phyloP scores from a whole-genome alignment of 2,113 vertebrate species.

The Scolopax mira region DNA sequence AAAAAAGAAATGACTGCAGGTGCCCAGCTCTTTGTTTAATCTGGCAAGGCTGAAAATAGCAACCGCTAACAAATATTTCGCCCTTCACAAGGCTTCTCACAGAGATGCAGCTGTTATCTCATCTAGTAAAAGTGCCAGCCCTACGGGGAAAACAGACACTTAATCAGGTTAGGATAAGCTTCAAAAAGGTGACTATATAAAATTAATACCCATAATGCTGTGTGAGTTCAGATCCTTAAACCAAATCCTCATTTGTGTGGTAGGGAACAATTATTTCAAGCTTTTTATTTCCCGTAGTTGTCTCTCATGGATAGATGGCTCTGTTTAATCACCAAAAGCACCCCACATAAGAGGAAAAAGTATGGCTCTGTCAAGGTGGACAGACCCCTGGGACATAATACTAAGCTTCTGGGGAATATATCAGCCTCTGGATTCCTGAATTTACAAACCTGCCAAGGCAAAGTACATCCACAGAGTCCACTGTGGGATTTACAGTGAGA shows the following conservation, averaged over 20 bases:
- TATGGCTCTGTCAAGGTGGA: background rate
- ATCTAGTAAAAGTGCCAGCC: constrained; percentile 43
- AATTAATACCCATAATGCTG: background rate
- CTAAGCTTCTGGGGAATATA: background rate
- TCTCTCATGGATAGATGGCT: background rate
- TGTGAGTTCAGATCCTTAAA: constrained; percentile 20
- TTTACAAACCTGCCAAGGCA: background rate
- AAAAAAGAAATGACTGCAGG: constrained; percentile 53
- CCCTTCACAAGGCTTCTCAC: constrained; percentile 55
- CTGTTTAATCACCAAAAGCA: background rate
- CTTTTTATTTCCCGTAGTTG: background rate
- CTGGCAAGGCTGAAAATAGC: constrained; percentile 64
- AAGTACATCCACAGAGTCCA: background rate
- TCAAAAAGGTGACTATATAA: constrained; percentile 40
- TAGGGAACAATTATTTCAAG: background rate
- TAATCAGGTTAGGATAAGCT: constrained; percentile 54
- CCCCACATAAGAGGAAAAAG: background rate
- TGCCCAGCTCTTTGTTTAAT: constrained; percentile 51
- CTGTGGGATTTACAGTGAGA: background rate
- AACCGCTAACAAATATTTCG: constrained; percentile 57
- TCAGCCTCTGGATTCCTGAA: background rate
- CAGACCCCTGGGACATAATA: background rate
- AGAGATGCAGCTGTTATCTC: constrained; percentile 61
- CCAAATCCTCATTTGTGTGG: background rate
- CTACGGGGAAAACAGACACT: constrained; percentile 40